These are phyloP conservation scores for Drosophila mayaguana DNA, from an alignment of 2,888 invertebrate species.

Conservation along the genomic window DNA sequence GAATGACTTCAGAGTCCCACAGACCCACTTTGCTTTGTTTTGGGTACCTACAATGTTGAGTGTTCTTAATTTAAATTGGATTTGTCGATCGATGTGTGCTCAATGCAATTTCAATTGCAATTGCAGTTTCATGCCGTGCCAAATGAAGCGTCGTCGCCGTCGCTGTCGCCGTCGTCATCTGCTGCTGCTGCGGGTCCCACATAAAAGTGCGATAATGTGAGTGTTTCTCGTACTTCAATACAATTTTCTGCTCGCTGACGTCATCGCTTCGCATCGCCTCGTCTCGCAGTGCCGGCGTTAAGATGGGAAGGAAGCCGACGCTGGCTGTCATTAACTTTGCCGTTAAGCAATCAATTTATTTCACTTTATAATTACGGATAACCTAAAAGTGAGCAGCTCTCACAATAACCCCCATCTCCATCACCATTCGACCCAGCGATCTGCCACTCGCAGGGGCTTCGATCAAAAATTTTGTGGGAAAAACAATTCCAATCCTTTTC, in stretches of 20 bases:
- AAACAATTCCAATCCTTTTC: conserved; percentile 64
- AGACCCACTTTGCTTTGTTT: conserved; percentile 31
- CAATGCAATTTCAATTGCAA: conserved; percentile 53
- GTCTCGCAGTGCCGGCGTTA: conserved; percentile 1
- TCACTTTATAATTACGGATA: conserved; percentile 74
- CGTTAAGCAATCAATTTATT: conserved; percentile 78
- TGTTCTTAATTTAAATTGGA: conserved; percentile 78
- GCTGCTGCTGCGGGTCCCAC: conserved; percentile 72
- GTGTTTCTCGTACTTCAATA: conserved; percentile 17
- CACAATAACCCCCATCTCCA: conserved; percentile 6
- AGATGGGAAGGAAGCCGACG: conserved; percentile 42
- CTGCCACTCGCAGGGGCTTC: conserved; percentile 31
- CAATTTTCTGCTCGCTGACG: conserved; percentile 13
- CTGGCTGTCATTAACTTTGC: conserved; percentile 71
- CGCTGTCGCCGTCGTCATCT: conserved; percentile 9
- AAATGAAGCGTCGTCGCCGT: conserved; percentile 15
- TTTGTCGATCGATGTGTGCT: conserved; percentile 64
- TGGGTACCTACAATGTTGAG: conserved; percentile 46
- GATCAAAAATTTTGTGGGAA: conserved; percentile 60
- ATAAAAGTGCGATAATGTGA: conserved; percentile 54
- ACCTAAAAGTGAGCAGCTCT: conserved; percentile 62
- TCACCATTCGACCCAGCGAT: neutral
- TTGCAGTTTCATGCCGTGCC: conserved; percentile 46
- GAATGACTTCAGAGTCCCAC: conserved; percentile 47
- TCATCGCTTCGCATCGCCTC: conserved; percentile 1